phyloP scores from a whole-genome alignment of 2,797 vertebrate species.

The Vespertilio murinus region DNA sequence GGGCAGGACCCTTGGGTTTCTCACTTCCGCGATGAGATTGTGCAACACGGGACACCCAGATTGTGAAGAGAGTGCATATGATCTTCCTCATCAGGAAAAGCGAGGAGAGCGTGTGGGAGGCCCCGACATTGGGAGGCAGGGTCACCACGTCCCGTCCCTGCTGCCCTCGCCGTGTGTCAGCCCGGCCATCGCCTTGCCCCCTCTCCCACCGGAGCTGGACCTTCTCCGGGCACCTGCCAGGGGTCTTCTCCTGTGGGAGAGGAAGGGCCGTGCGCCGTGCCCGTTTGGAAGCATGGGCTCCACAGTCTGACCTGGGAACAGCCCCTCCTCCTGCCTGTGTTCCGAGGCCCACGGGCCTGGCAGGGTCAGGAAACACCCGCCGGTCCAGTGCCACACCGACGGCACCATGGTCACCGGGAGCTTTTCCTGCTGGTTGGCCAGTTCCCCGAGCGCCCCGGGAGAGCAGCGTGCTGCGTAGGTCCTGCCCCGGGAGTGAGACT shows the following conservation, averaged over 20 bases:
- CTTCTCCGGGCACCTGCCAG: fast-evolving
- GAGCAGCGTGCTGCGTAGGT: fast-evolving
- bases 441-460: fast-evolving
- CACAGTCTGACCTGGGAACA: fast-evolving
- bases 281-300: fast-evolving
- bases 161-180: fast-evolving
- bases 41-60: fast-evolving
- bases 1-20: background rate
- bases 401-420: fast-evolving
- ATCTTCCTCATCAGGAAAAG: background rate
- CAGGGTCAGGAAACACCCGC: background rate
- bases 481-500: fast-evolving
- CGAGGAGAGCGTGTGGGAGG: fast-evolving
- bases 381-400: fast-evolving
- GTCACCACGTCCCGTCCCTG: fast-evolving
- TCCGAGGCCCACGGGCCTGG: fast-evolving
- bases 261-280: fast-evolving
- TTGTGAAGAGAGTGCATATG: background rate
- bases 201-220: fast-evolving
- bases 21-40: background rate
- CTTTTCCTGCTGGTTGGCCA: fast-evolving
- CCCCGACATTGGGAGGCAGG: background rate
- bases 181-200: fast-evolving
- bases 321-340: fast-evolving
- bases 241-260: fast-evolving